These are phyloP conservation scores for Thysanoteuthis rhombus DNA, from an alignment of 2,888 invertebrate species.

Conservation along the genomic window DNA sequence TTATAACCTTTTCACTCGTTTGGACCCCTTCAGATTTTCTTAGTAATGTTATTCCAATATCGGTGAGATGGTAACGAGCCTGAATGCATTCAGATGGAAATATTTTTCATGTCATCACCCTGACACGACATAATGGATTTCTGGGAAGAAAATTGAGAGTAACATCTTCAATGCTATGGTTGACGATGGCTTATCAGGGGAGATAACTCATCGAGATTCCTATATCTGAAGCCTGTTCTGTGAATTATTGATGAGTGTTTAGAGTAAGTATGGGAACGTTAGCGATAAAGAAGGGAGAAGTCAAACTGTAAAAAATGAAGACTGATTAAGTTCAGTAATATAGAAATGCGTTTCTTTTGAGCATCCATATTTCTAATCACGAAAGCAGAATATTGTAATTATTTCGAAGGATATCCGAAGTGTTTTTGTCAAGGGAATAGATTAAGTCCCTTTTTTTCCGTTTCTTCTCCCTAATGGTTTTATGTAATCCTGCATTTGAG, in stretches of 20 bases:
- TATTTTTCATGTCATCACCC: background rate
- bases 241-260: background rate
- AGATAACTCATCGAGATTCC: background rate
- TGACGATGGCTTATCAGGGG: background rate
- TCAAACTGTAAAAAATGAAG: background rate
- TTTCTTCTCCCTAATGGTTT: background rate
- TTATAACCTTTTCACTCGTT: too few species aligned
- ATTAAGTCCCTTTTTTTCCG: background rate
- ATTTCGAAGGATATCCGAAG: background rate
- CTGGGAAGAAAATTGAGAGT: background rate
- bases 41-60: background rate
- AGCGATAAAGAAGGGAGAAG: background rate
- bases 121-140: background rate
- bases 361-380: background rate
- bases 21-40: too few species aligned
- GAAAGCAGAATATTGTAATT: background rate
- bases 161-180: background rate
- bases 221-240: slow-evolving; percentile 12
- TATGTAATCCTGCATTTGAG: background rate
- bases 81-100: background rate
- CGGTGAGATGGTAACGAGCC: background rate
- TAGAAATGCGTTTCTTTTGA: background rate
- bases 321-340: background rate
- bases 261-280: background rate
- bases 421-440: background rate